Conservation (phyloP, 2,797 vertebrate species). For the Tolypeutes matacus region DNA sequence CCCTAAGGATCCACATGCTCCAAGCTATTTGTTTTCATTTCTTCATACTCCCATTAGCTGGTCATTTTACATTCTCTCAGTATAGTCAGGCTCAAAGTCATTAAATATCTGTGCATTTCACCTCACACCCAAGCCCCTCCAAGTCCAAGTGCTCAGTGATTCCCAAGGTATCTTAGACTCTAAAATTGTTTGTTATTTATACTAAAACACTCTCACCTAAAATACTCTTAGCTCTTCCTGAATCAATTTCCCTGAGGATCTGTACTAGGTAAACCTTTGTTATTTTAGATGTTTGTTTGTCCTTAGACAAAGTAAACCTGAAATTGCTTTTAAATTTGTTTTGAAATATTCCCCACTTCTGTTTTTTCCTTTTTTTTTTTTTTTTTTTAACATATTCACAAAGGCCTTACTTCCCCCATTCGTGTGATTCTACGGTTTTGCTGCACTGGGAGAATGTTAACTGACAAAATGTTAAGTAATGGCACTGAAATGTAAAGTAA, state of each 20-base stretch:
- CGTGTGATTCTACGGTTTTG: background rate
- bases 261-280: background rate
- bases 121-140: background rate
- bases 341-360: background rate
- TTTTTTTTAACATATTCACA: background rate
- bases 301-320: slow-evolving; percentile 12
- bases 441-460: background rate
- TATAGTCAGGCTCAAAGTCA: background rate
- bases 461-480: slow-evolving; percentile 44
- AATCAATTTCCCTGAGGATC: background rate
- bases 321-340: background rate
- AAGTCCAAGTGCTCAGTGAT: background rate
- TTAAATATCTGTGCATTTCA: background rate
- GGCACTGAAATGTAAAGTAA: slow-evolving; percentile 14
- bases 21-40: background rate
- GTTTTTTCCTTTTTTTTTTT: background rate
- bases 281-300: slow-evolving; percentile 5
- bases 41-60: background rate
- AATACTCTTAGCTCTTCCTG: background rate
- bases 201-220: background rate
- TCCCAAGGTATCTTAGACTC: background rate
- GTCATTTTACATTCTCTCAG: background rate
- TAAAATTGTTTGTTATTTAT: background rate
- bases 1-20: background rate
- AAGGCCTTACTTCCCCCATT: background rate